A percentile compares a stretch with the other conserved stretches of the same genome.
Conservation (phyloP, 2,888 invertebrate species). For the Polietes domitor region DNA sequence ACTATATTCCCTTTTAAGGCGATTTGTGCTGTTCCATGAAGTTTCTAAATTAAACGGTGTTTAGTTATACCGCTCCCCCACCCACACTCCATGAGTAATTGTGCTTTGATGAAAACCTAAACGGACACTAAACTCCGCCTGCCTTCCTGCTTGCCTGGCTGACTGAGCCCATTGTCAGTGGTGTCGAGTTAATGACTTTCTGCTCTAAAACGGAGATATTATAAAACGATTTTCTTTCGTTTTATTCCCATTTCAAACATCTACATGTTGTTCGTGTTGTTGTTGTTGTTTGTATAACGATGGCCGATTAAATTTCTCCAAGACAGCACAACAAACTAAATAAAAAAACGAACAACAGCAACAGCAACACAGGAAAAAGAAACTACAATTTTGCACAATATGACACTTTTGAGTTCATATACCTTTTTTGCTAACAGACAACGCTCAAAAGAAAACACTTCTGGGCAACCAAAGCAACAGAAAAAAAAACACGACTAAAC, state of each 20-base stretch:
- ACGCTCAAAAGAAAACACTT: constrained; percentile 31
- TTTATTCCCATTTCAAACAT: neutral
- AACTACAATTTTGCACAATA: constrained; percentile 36
- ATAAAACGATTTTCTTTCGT: constrained; percentile 11
- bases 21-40: neutral
- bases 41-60: neutral
- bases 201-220: constrained; percentile 25
- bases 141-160: neutral
- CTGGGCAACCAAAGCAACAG: neutral
- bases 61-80: neutral
- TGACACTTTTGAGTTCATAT: constrained; percentile 64
- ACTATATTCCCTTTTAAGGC: neutral
- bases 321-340: constrained; percentile 9
- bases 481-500: neutral
- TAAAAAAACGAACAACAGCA: constrained; percentile 7
- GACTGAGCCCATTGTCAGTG: neutral
- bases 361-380: neutral
- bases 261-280: neutral
- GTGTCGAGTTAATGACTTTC: constrained; percentile 25
- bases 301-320: constrained; percentile 60
- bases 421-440: constrained; percentile 53
- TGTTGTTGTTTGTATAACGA: constrained; percentile 37
- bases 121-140: neutral
- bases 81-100: neutral
- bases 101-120: neutral